Evolutionary conservation across 37 sponge, comb jelly and placozoan species (phyloP), one percentile per base, ranked within the genome.

Genomic region (Amphimedon queenslandica): DNA sequence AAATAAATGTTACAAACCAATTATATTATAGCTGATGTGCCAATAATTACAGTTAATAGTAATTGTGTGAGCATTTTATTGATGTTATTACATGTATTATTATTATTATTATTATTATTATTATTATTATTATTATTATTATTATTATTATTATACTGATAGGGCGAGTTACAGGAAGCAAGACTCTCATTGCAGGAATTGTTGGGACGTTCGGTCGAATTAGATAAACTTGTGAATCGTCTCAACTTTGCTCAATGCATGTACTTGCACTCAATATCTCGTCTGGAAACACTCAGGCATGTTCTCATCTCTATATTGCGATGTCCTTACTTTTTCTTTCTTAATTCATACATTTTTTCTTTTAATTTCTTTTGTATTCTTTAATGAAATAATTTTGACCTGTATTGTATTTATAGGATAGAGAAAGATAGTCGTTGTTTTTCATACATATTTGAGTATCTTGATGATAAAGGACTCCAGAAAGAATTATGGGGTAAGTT

Each of bases 381-480:
- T n/a, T n/a, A n/a, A n/a, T n/a, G n/a, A n/a, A n/a, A 47, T 47
- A 47, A 18, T 18, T 47, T 18, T 47, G 13, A 47, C 13, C 8
- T 13, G 53, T 47, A 13, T 47, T 18, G 8, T 47, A 18, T 8
- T 47, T 47, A 35, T 27, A 86, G 87, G 64, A 37, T 87, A 20
- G 80, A 80, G 70, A 66, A 36, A 3, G 57, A 63, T 58, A 82
- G 78, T n/a, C 64, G 55, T 24, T 57, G 13, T 11, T 86, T 87
- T 70, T 36, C 84, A 4, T 28, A 41, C 29, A 75, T 93, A 28
- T 93, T 93, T 70, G 37, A 42, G 4, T 93, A 93, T 55, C 72
- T 93, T 18, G 91, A 93, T 53, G 87, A 93, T 79, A 81, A 77
- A 34, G 91, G 87, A 2, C 39, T 93, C 64, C 90, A 93, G 42